A percentile compares a stretch with the other conserved stretches of the same genome.
phyloP scores from a whole-genome alignment of 2,888 invertebrate species.

The Cephus runcator region DNA sequence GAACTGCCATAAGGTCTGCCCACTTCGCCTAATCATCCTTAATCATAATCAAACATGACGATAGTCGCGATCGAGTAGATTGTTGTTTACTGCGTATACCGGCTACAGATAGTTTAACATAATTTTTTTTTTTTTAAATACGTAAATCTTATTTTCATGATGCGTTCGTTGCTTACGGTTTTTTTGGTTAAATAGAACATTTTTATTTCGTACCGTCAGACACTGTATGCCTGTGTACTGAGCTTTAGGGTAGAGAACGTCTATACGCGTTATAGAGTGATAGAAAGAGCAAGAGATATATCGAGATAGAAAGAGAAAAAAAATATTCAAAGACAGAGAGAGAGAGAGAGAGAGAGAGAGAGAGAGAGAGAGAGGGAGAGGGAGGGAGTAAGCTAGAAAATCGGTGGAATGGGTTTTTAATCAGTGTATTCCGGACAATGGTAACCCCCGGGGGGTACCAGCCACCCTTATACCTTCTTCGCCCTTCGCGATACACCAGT shows the following conservation, averaged over 20 bases:
- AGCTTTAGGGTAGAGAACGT: background rate
- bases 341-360: no score
- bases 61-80: slow-evolving; percentile 26
- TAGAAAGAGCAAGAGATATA: no score
- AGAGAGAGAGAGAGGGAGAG: background rate
- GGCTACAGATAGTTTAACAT: background rate
- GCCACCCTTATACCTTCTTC: slow-evolving; percentile 51
- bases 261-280: background rate
- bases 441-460: slow-evolving; percentile 55
- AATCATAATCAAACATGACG: slow-evolving; percentile 42
- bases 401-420: slow-evolving; percentile 61
- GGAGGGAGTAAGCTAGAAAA: slow-evolving; percentile 31
- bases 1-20: slow-evolving; percentile 18
- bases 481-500: slow-evolving; percentile 28
- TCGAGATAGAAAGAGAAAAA: background rate
- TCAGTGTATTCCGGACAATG: slow-evolving; percentile 62
- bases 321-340: no score
- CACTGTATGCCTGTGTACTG: background rate
- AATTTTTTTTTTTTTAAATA: background rate
- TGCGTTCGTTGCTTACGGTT: no score
- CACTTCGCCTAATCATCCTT: slow-evolving; percentile 39
- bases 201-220: background rate
- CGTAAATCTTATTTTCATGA: background rate
- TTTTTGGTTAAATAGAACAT: no score
- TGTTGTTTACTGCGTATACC: slow-evolving; percentile 13